phyloP scores from a whole-genome alignment of 2,113 vertebrate genomes.

The Natator depressus region DNA sequence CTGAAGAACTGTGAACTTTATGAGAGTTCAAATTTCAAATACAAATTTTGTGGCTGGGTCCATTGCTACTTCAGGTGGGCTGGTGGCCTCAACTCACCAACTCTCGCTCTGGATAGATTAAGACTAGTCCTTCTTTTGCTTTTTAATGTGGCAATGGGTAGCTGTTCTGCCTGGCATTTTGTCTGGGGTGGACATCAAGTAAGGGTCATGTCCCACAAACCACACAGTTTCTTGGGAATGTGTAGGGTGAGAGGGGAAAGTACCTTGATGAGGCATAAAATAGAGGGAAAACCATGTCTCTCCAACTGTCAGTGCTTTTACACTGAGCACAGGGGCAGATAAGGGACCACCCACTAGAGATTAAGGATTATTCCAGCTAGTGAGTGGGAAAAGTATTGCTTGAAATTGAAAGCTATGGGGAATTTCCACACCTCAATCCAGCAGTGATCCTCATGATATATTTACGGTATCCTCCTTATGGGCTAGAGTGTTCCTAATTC shows the following conservation, averaged over 20 bases:
- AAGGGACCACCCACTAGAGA: too few relatives aligned
- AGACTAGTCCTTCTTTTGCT: background rate
- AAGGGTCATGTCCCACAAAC: background rate
- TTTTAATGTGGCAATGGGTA: background rate
- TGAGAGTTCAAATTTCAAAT: too few relatives aligned
- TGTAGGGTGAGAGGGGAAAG: background rate
- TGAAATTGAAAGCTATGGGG: background rate
- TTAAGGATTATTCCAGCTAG: too few relatives aligned
- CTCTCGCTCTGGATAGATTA: background rate
- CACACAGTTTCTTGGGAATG: background rate
- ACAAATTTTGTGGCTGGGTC: background rate
- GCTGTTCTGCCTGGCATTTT: background rate
- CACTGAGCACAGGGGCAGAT: too few relatives aligned
- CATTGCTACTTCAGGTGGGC: background rate
- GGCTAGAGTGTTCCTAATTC: background rate
- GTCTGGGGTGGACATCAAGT: background rate
- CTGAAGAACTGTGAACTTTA: too few relatives aligned
- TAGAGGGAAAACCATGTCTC: too few relatives aligned
- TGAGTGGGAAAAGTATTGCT: background rate
- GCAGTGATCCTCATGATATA: background rate
- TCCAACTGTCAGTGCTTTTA: too few relatives aligned
- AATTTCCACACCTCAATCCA: background rate
- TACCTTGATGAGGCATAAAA: too few relatives aligned
- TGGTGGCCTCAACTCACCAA: background rate
- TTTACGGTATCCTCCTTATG: background rate